Percentiles rank a stretch among this genome's conserved stretches.
phyloP scores from a whole-genome alignment of 2,797 vertebrate species.

The Urocyon cinereoargenteus region DNA sequence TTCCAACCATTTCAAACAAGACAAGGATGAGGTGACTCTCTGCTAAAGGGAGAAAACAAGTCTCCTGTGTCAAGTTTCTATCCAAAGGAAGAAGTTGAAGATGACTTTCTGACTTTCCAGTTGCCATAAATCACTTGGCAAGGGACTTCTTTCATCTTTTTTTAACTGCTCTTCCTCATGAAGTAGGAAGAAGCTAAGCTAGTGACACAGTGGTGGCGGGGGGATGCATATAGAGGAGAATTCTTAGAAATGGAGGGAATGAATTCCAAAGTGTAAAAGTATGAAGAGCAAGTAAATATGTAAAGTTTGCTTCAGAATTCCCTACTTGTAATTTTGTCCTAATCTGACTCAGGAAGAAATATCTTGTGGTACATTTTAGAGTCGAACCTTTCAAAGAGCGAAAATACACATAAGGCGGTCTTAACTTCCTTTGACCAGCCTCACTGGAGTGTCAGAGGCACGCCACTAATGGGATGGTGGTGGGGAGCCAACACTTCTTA shows the following conservation, averaged over 20 bases:
- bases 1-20: neutral
- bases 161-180: neutral
- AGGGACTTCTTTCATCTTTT: neutral
- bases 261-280: neutral
- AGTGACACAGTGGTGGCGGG: neutral
- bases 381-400: constrained; percentile 68
- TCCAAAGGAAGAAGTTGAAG: neutral
- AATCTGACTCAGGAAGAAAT: constrained; percentile 35
- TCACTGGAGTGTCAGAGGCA: neutral
- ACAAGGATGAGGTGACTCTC: neutral
- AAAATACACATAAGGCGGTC: constrained; percentile 50
- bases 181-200: neutral
- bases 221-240: neutral
- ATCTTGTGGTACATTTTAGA: constrained; percentile 25
- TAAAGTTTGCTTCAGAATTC: constrained; percentile 36
- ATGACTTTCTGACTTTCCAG: constrained; percentile 28
- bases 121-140: neutral
- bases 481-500: constrained; percentile 35
- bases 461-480: neutral
- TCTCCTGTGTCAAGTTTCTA: constrained; percentile 12
- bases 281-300: neutral
- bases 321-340: constrained; percentile 37
- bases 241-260: neutral
- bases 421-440: neutral
- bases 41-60: neutral